Evolutionary conservation across 2,113 vertebrate genomes (phyloP).

Genomic region (Nannobrachium achirus): DNA sequence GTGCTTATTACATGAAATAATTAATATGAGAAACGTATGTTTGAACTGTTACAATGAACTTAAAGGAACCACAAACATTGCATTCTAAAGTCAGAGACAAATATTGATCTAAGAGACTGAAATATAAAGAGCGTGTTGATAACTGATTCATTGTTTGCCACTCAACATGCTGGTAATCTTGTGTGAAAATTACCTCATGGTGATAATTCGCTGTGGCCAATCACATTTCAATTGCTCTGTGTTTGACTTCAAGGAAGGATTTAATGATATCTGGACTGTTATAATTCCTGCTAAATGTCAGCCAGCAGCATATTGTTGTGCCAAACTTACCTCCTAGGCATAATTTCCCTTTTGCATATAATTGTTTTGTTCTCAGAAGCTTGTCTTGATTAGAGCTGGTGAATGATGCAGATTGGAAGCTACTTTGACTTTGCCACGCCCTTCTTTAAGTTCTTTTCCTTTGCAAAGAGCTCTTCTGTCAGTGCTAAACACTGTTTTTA

Average conservation of each 20-base stretch:
- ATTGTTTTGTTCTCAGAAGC: constrained; percentile 47
- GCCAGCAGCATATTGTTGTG: constrained; percentile 48
- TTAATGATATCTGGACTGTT: constrained; percentile 68
- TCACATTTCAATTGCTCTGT: constrained; percentile 45
- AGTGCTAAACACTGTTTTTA: no score
- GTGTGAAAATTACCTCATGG: constrained; percentile 40
- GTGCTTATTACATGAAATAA: constrained; percentile 44
- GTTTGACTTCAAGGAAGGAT: constrained; percentile 70
- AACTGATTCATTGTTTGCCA: constrained; percentile 1
- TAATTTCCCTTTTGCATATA: constrained; percentile 54
- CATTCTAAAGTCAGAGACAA: constrained; percentile 16
- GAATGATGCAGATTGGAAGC: no score
- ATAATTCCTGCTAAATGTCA: constrained; percentile 64
- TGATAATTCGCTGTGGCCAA: constrained; percentile 45
- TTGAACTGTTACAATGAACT: constrained; percentile 8
- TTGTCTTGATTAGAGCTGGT: constrained; percentile 2
- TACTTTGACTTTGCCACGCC: no score
- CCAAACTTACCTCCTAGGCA: constrained; percentile 41
- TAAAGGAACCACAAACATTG: neutral
- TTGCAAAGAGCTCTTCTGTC: no score
- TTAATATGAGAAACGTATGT: constrained; percentile 15
- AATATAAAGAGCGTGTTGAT: constrained; percentile 20
- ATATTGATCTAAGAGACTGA: constrained; percentile 3
- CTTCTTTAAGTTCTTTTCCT: no score
- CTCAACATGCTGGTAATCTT: constrained; percentile 25